A percentile compares a stretch with the other conserved stretches of the same genome.
Conservation (phyloP, 1,140 invertebrate species). For the Monomorium pharaonis region DNA sequence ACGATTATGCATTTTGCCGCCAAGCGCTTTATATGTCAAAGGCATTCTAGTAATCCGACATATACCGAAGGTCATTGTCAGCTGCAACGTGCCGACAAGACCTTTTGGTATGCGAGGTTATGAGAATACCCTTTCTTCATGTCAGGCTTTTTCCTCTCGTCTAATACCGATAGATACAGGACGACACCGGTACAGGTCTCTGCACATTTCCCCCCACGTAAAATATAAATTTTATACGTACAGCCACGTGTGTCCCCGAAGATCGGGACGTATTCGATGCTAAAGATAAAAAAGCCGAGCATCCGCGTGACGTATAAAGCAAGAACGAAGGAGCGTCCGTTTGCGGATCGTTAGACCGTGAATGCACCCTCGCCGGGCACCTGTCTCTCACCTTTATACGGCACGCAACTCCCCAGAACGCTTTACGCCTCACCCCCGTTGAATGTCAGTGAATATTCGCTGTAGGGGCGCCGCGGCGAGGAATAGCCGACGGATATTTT, state of each 20-base stretch:
- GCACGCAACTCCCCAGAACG: conserved; percentile 37
- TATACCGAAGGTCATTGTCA: conserved; percentile 15
- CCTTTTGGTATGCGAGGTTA: background rate
- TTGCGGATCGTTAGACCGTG: conserved; percentile 71
- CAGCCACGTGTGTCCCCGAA: background rate
- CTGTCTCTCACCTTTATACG: conserved; percentile 67
- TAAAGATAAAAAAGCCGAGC: conserved; percentile 58
- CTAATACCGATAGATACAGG: background rate
- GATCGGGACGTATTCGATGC: conserved; percentile 31
- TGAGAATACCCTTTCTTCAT: background rate
- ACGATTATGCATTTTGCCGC: background rate
- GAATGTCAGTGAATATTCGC: conserved; percentile 62
- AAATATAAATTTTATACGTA: background rate
- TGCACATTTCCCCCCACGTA: background rate
- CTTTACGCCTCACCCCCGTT: conserved; percentile 41
- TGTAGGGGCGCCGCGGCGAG: background rate
- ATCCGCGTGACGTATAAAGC: conserved; percentile 44
- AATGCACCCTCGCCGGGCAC: conserved; percentile 72
- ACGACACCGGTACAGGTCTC: background rate
- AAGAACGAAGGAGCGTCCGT: conserved; percentile 58
- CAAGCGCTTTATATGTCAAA: background rate
- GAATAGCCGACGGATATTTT: background rate
- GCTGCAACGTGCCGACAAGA: background rate
- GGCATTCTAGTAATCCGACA: background rate
- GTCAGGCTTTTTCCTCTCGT: background rate